Base-by-base conservation (phyloP, 2,797 vertebrate genomes). In the Hypotaenidia okinawae region DNA sequence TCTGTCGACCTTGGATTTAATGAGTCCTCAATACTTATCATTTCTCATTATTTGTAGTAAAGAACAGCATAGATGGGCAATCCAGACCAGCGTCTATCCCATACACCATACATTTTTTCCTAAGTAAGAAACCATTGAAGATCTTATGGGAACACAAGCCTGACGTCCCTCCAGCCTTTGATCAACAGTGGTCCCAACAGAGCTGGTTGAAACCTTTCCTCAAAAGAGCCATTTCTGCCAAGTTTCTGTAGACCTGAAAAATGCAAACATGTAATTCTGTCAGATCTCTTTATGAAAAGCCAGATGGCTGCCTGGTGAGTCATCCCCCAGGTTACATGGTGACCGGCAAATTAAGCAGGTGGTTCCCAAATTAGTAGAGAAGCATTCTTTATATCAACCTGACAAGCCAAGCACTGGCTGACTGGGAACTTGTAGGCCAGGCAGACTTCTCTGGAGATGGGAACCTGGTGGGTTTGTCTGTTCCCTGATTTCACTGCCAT, bases 301-400 rank as follows among this genome's bases (percentile, higher is more conserved):
- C 85, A 93, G 82, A 81, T 88, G 84, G 39, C n/a, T 75, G 69
- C 23, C 39, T 81, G 45, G 41, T 47, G 73, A 94, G 51, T 62
- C 82, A 83, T 83, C 22, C 35, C 19, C 21, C 78, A 92, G 88
- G 80, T 92, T 81, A 93, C 17, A 17, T 90, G 43, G 27, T 91
- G 72, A 52, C 22, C 73, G 21, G 35, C 43, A 89, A 91, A 83
- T 89, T 57, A 87, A 80, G 77, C 87, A 94, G 72, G 87, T 91
- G 7, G 49, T 49, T 91, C 62, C 68, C 13, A 30, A 64, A 85
- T 83, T 87, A 81, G 75, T 39, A 63, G 49, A 68, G 76, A 37
- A 52, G 24, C 15, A 62, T 83, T 66, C 58, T 89, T 75, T 72
- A 14, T 81, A 23, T 54, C 47, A 87, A 21, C 54, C 35, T 92